Evolutionary conservation across 2,888 invertebrate species (phyloP), one percentile per base, ranked within the genome.

Genomic region (Xestia sexstrigata): DNA sequence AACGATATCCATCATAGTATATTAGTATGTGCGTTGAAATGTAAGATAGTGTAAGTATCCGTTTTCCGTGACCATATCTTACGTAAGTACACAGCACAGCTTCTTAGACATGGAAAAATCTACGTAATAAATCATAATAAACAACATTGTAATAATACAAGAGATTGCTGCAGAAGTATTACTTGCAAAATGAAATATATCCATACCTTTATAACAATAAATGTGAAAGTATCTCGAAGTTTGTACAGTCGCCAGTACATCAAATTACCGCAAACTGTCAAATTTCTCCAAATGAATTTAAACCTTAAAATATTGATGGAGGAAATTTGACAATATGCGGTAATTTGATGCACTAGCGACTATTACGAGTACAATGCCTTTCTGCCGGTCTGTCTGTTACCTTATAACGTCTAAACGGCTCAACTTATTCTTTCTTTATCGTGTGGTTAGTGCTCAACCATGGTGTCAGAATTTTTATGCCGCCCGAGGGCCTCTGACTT

Each of bases 61-160:
- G 39, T 82, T 71, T 83, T 39, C 83, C 78, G 47, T 60, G 45
- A 55, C n/a, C 58, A 70, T 68, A 58, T 71, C 79, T 82, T 85
- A 86, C 52, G 60, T 73, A 76, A 83, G 49, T 45, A 35, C 58
- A 58, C 70, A 47, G 58, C 1, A 49, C 69, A 63, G 39, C 67
- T 55, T 68, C 70, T 47, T 26, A 45, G 70, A 83, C 73, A 73
- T 77, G 73, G 70, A 86, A 83, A 83, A 83, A 83, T 82, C 58
- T 76, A 73, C 26, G 15, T 68, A 47, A 85, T 83, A 83, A 83
- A 85, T 83, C 83, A 85, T 74, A 82, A 85, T 73, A 76, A 76
- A 83, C 70, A 63, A 74, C 67, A 17, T 86, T 49, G 65, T 39
- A 66, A 42, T 26, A 26, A 63, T 20, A 39, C n/a, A 47, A 70